Percentiles rank a stretch among this genome's conserved stretches.
Evolutionary conservation across 1,140 invertebrate genomes (phyloP).

Genomic region (Micrasema longulum): DNA sequence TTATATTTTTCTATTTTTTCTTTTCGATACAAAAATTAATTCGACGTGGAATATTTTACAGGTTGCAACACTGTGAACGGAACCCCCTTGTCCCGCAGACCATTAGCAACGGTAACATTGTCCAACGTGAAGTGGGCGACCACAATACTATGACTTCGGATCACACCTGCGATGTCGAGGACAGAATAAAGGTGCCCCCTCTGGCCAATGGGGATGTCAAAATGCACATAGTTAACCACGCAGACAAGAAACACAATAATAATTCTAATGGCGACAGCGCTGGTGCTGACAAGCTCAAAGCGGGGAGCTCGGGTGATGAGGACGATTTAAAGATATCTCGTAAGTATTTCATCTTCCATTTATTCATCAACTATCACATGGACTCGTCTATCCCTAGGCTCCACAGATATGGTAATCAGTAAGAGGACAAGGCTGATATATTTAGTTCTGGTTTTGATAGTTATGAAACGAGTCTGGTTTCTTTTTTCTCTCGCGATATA

Average conservation of each 20-base stretch:
- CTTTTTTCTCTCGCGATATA: too few relatives aligned
- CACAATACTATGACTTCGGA: conserved; percentile 49
- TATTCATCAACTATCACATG: too few relatives aligned
- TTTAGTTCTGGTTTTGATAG: too few relatives aligned
- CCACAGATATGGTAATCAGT: too few relatives aligned
- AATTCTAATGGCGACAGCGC: conserved; percentile 45
- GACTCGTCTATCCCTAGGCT: too few relatives aligned
- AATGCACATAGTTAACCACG: conserved; percentile 51
- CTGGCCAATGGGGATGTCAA: conserved; percentile 48
- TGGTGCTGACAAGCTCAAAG: conserved; percentile 53
- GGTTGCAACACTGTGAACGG: conserved; percentile 68
- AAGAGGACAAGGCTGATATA: too few relatives aligned
- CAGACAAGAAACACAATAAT: conserved; percentile 50
- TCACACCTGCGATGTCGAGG: conserved; percentile 44
- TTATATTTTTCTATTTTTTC: too few relatives aligned
- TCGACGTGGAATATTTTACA: conserved; percentile 39
- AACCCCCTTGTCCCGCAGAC: conserved; percentile 47
- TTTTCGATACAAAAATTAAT: background rate
- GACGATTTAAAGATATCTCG: conserved; percentile 66
- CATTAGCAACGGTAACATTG: conserved; percentile 52
- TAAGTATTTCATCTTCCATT: conserved; percentile 60
- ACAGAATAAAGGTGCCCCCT: conserved; percentile 42
- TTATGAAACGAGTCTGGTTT: too few relatives aligned
- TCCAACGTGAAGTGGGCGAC: conserved; percentile 18
- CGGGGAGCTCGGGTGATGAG: conserved; percentile 64